phyloP scores from a whole-genome alignment of 2,113 vertebrate genomes.

The Menidia beryllina region DNA sequence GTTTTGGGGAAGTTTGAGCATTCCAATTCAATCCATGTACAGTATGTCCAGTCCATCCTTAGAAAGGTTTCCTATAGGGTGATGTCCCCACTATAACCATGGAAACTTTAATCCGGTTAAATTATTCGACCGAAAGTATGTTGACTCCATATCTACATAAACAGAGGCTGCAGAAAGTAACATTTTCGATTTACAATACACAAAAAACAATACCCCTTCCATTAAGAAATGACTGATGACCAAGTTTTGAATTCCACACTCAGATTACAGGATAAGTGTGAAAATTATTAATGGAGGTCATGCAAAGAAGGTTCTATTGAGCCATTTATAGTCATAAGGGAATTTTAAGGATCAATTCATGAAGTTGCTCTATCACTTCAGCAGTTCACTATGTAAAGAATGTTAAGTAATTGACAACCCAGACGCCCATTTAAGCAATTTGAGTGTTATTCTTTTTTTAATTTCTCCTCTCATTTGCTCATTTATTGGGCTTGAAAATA shows the following conservation, averaged over 20 bases:
- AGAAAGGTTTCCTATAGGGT: slow-evolving; percentile 33
- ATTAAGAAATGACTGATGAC: slow-evolving; percentile 48
- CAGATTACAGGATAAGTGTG: slow-evolving; percentile 43
- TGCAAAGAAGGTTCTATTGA: slow-evolving; percentile 60
- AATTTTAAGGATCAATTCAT: slow-evolving; percentile 76
- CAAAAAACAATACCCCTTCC: slow-evolving; percentile 46
- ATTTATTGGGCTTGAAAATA: slow-evolving; percentile 12
- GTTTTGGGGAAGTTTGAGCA: slow-evolving; percentile 9
- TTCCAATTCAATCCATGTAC: slow-evolving; percentile 23
- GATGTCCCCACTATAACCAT: slow-evolving; percentile 55
- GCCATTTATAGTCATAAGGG: slow-evolving; percentile 37
- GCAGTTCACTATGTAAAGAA: slow-evolving; percentile 51
- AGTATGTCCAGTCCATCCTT: too few relatives aligned
- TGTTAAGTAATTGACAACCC: slow-evolving; percentile 65
- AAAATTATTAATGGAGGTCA: slow-evolving; percentile 29
- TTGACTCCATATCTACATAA: slow-evolving; percentile 53
- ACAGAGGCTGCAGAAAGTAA: slow-evolving; percentile 43
- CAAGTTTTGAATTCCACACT: slow-evolving; percentile 16
- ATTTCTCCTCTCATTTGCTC: slow-evolving; percentile 33
- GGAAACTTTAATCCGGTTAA: slow-evolving; percentile 52
- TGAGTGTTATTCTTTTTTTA: slow-evolving; percentile 32
- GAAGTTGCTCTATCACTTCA: slow-evolving; percentile 57
- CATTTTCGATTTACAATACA: too few relatives aligned
- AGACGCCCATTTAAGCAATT: slow-evolving; percentile 54
- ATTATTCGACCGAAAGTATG: slow-evolving; percentile 46